These are phyloP conservation scores for Diarsia rubi DNA, from an alignment of 2,888 invertebrate species.

Conservation along the genomic window DNA sequence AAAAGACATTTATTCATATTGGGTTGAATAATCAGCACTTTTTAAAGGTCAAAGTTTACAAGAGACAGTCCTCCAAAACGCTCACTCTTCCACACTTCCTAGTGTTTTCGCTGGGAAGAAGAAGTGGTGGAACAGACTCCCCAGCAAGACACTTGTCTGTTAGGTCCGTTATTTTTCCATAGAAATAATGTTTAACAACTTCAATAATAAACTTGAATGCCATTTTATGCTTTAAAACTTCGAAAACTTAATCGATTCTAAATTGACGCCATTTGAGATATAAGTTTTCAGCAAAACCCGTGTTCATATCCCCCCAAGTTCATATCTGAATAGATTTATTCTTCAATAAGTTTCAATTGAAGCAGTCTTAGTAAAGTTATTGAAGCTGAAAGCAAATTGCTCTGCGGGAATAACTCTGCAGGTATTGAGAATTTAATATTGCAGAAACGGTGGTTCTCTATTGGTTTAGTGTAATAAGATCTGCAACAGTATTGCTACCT, in stretches of 20 bases:
- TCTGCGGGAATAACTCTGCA: slow-evolving; percentile 23
- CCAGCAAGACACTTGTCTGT: too few relatives aligned
- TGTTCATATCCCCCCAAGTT: too few relatives aligned
- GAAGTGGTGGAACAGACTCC: too few relatives aligned
- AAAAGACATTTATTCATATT: too few relatives aligned
- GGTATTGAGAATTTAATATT: slow-evolving; percentile 52
- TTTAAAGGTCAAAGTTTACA: too few relatives aligned
- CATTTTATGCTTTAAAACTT: slow-evolving; percentile 2
- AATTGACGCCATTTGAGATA: slow-evolving; percentile 36
- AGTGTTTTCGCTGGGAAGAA: too few relatives aligned
- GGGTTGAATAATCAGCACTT: too few relatives aligned
- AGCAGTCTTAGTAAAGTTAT: slow-evolving; percentile 43
- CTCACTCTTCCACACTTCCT: too few relatives aligned
- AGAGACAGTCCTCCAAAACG: too few relatives aligned
- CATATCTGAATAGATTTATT: slow-evolving; percentile 49
- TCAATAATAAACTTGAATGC: not conserved
- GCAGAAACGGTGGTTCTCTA: not conserved
- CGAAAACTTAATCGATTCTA: slow-evolving; percentile 27
- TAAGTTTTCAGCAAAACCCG: slow-evolving; percentile 50
- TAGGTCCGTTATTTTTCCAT: not conserved
- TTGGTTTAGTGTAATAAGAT: slow-evolving; percentile 6
- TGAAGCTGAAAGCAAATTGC: slow-evolving; percentile 44
- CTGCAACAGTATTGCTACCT: slow-evolving; percentile 9
- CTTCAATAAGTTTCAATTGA: slow-evolving; percentile 57
- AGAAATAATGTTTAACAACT: not conserved